Evolutionary conservation across 2,797 vertebrate genomes (phyloP), one percentile per base, ranked within the genome.

Genomic region (Crenuchus spilurus): DNA sequence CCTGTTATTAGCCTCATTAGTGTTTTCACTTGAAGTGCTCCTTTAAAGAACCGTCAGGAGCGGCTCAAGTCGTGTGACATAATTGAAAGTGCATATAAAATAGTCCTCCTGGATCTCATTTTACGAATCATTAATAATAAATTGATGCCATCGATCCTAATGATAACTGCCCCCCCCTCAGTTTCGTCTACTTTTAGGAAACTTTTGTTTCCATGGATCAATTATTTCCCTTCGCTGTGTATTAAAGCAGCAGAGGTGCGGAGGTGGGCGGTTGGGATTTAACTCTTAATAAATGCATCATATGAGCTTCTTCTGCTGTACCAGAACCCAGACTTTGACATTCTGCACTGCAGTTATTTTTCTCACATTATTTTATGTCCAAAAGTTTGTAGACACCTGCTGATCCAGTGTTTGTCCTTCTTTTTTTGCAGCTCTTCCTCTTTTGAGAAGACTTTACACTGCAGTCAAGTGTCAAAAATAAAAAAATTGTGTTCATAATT

Each of bases 61-160:
- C 84, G 85, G 86, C 89, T 86, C 88, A 84, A 87, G 85, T 91
- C 91, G 89, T 87, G 86, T 87, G 52, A 77, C 62, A 72, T 91
- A 92, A 93, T 93, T 86, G 88, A 93, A 92, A 92, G 91, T 91
- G 87, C 92, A 91, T 92, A 93, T 93, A 91, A 92, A 92, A 93
- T 91, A 89, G 90, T 90, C 88, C 89, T 91, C 91, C 90, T 92
- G 90, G 89, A 93, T 91, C 90, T 94, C 91, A 93, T 93, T 93
- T 92, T 93, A 92, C 90, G 91, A 91, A 91, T 92, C 92, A 93
- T 94, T 93, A 94, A 93, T 94, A 93, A 93, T 94, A 91, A 91
- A 93, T 92, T 91, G 91, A 85, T 84, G 88, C 90, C 90, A 93
- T 94, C 91, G 92, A 91, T 94, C 89, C 90, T 92, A 91, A 92